Evolutionary conservation across 2,797 vertebrate genomes (phyloP).

Genomic region (Gallinago solitaria): DNA sequence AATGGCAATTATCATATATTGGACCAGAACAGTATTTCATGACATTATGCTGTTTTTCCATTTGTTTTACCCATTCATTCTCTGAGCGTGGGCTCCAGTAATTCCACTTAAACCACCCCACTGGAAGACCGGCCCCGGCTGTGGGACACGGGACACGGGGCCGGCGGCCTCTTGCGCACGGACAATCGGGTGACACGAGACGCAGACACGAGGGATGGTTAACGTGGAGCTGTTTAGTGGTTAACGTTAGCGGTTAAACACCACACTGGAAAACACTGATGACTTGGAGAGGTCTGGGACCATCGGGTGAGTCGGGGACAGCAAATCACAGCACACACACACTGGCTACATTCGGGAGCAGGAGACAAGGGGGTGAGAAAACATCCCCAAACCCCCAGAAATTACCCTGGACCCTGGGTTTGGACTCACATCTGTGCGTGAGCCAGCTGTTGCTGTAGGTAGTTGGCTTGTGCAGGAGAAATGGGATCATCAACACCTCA

Average conservation of each 20-base stretch:
- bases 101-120: not conserved
- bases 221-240: not conserved
- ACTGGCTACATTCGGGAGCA: not conserved
- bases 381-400: not conserved
- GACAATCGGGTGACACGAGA: not conserved
- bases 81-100: not conserved
- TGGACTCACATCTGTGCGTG: not conserved
- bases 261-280: not conserved
- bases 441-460: not conserved
- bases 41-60: not conserved
- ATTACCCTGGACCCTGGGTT: not conserved
- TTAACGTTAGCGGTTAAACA: not conserved
- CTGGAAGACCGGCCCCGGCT: not conserved
- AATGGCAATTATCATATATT: not conserved
- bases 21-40: not conserved
- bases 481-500: rapidly evolving
- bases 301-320: not conserved
- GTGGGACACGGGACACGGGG: rapidly evolving
- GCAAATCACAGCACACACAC: not conserved
- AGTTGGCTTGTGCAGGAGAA: not conserved
- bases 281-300: not conserved
- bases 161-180: not conserved
- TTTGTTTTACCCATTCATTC: not conserved
- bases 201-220: not conserved
- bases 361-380: not conserved